Percentiles rank a stretch among this genome's conserved stretches.
Conservation (phyloP, 2,888 invertebrate species). For the Aplocera efformata region DNA sequence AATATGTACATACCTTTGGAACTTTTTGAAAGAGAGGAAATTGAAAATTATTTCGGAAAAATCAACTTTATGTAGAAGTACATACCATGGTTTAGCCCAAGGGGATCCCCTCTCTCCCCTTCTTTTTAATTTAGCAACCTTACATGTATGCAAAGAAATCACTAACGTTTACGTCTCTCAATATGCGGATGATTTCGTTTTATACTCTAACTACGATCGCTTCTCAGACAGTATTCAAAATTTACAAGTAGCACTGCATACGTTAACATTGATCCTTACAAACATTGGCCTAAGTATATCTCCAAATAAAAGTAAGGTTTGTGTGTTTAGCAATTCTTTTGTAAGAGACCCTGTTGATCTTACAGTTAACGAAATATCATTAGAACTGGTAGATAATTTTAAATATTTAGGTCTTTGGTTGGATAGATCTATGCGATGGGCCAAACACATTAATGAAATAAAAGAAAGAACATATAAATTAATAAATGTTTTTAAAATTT, state of each 20-base stretch:
- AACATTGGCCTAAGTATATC: conserved; percentile 23
- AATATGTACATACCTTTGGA: conserved; percentile 28
- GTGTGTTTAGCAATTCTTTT: conserved; percentile 25
- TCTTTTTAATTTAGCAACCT: conserved; percentile 34
- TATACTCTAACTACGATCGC: not conserved
- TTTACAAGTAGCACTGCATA: conserved; percentile 7
- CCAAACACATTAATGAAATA: conserved; percentile 29
- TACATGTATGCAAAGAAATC: conserved; percentile 16
- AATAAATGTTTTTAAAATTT: conserved; percentile 29
- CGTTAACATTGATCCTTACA: too few relatives aligned
- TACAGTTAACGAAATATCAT: conserved; percentile 9
- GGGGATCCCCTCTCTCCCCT: conserved; percentile 37
- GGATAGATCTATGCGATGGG: conserved; percentile 29
- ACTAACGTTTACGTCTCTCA: conserved; percentile 23
- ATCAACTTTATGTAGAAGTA: conserved; percentile 5
- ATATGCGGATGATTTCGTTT: conserved; percentile 27
- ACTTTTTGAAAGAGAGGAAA: conserved; percentile 19
- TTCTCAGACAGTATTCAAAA: not conserved
- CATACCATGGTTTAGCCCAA: conserved; percentile 30
- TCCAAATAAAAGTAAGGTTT: conserved; percentile 25
- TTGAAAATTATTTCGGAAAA: conserved; percentile 16
- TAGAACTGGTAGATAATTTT: conserved; percentile 8
- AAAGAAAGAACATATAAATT: conserved; percentile 21
- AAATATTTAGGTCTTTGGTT: conserved; percentile 36
- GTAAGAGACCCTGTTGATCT: conserved; percentile 8